A percentile compares a stretch with the other conserved stretches of the same genome.
Conservation (phyloP, 2,113 vertebrate genomes). For the Forbesichthys agassizii region DNA sequence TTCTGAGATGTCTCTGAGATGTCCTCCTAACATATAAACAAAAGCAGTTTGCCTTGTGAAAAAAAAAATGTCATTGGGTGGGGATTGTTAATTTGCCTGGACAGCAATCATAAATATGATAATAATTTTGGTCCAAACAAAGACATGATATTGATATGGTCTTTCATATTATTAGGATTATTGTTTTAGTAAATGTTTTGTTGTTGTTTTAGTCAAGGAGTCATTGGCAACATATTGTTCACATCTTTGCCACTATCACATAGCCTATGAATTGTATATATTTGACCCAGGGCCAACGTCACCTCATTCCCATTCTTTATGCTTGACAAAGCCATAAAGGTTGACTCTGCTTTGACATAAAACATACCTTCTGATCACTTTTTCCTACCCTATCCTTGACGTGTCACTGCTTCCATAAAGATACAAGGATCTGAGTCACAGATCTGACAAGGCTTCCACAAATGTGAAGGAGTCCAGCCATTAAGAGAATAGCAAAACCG, state of each 20-base stretch:
- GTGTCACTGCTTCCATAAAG: background rate
- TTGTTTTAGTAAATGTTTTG: too few relatives aligned
- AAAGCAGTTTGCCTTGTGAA: background rate
- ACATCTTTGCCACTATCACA: too few relatives aligned
- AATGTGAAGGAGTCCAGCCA: too few relatives aligned
- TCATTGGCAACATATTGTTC: too few relatives aligned
- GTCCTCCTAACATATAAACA: too few relatives aligned
- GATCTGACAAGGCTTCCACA: background rate
- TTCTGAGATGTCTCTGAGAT: too few relatives aligned
- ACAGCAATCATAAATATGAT: conserved; percentile 16
- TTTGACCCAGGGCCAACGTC: too few relatives aligned
- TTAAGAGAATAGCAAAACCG: too few relatives aligned
- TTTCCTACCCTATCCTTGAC: conserved; percentile 58
- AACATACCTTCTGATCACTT: conserved; percentile 20
- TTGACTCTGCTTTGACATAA: conserved; percentile 34
- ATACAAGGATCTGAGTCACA: conserved; percentile 47
- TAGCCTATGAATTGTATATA: too few relatives aligned
- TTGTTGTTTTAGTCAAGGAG: too few relatives aligned
- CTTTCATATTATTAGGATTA: too few relatives aligned
- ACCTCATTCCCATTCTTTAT: conserved; percentile 12
- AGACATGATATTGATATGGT: conserved; percentile 10
- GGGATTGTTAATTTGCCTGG: conserved; percentile 19
- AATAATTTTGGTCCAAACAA: conserved; percentile 42
- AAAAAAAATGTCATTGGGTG: conserved; percentile 1
- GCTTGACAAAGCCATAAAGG: conserved; percentile 23